Base-by-base conservation (phyloP, 2,888 invertebrate species). In the Agrenia bidenticulata region DNA sequence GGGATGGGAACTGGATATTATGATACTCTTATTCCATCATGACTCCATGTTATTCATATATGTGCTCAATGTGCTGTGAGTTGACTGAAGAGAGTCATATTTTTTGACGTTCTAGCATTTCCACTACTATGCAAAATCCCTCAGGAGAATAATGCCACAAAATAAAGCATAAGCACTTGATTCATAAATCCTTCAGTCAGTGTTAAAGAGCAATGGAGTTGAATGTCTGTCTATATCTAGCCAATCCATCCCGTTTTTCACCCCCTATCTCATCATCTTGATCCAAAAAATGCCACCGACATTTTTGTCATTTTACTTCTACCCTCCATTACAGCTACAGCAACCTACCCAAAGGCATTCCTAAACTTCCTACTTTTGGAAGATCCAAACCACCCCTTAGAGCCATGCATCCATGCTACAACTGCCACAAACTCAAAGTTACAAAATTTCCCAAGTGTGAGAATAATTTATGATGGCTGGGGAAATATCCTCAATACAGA, bases 131-230 rank as follows among this genome's bases (percentile, higher is more conserved):
- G 45, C 15, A 45, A 45, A 45, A 45, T 19, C 19, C 19, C 45
- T 11, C 5, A 45, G 45, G 5, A 45, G 45, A 45, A 5, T 5
- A 19, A 45, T 19, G 15, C 15, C 15, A 15, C 45, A 4, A 45
- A 45, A 15, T 17, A 45, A 5, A 45, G 9, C 45, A 19, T 45
- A 45, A 15, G 32, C 5, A 32, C 45, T 19, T 45, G 45, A 45
- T 45, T 17, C n/a, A 45, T 45, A 45, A 5, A 45, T 45, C 15
- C 45, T n/a, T 45, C 45, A 39, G 39, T 39, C 39, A 45, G 45
- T 45, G 45, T 45, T n/a, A 45, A 45, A 45, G 45, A 45, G 45
- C 45, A 15, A 39, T 11, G 15, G 39, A 39, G 15, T 39, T 11
- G 39, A 39, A 45, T 45, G 19, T 45, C 5, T 45, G 19, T 45